Base-by-base conservation (phyloP, 2,888 invertebrate species). In the Taenaris catops region DNA sequence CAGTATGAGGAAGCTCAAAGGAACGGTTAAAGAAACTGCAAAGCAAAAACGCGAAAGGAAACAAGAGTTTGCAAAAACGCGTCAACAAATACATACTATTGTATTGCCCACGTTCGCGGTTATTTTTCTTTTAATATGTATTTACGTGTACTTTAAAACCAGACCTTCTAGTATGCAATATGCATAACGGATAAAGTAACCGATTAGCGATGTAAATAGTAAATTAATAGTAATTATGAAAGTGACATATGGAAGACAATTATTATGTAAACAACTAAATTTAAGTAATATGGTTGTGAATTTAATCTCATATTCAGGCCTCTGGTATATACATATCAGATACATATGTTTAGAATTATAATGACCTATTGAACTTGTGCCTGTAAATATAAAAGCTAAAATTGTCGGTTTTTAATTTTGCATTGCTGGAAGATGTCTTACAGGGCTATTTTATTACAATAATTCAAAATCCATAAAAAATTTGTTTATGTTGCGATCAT, bases 31-130 rank as follows among this genome's bases (percentile, higher is more conserved):
- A 78, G 95, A 96, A 80, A 93, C 93, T 0, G 92, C 92, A 5
- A 92, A 91, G 64, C 95, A 96, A 71, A 94, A 94, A 64, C 92
- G 93, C 55, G 94, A 95, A 59, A 90, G 96, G 17, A 94, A 93
- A 76, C 92, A 93, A 72, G 96, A 96, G 49, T 96, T 95, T 58
- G 87, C 92, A 4, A 92, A 93, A 67, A 92, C 91, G 62, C 92
- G 94, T 55, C 92, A 92, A 60, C 92, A 94, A 63, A 88, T 94
- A n/a, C 91, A 91, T 59, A 94, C 94, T 1, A 80, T 95, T 39
- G 96, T 93, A 40, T 69, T 94, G 51, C 96, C 94, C 3, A 91
- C 92, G 34, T 61, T 93, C 44, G 91, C 89, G 26, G 91, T 91
- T 12, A 83, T 94, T 46, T 91, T 92, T 50, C 63, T 93, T 32